Base-by-base conservation (phyloP, 2,888 invertebrate genomes). In the Parnassius glacialis region DNA sequence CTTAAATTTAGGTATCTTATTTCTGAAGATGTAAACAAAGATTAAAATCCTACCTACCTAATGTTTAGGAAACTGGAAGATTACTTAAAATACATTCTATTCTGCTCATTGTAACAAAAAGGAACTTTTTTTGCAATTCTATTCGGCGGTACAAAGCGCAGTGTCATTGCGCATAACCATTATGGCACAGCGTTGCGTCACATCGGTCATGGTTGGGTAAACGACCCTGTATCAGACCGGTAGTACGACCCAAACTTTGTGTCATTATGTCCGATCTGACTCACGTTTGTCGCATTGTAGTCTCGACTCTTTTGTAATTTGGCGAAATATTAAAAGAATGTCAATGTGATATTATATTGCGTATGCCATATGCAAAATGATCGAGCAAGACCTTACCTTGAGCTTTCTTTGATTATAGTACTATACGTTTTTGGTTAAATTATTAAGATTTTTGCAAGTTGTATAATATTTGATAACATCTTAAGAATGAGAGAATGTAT, bases 181-280 rank as follows among this genome's bases (percentile, higher is more conserved):
- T 63, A 64, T 64, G 63, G 63, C 62, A 60, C 52, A 58, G 64
- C 57, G 65, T 68, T 66, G 70, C 68, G 70, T 66, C 70, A 69
- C 58, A 69, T 64, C 66, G 61, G 66, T 69, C 61, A 65, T 63
- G 67, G 60, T 66, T 57, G 70, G 74, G 74, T 73, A 67, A 74
- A 71, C 62, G 74, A 72, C 73, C 74, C 67, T 50, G 66, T 72
- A 73, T 73, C 75, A 61, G 64, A 53, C 64, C 63, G 62, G 62
- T 62, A 61, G 65, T 64, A 58, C 62, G 60, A 59, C 59, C 58
- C 56, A 66, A 70, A 70, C 63, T 63, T 69, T 68, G 60, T 65
- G 42, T 52, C 55, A 13, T 53, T 61, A 61, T 67, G 63, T 63
- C 60, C 61, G 61, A 56, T 61, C 59, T 65, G 67, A 65, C 61